Base-by-base conservation (phyloP, 2,113 vertebrate genomes). In the Barnardius zonarius region DNA sequence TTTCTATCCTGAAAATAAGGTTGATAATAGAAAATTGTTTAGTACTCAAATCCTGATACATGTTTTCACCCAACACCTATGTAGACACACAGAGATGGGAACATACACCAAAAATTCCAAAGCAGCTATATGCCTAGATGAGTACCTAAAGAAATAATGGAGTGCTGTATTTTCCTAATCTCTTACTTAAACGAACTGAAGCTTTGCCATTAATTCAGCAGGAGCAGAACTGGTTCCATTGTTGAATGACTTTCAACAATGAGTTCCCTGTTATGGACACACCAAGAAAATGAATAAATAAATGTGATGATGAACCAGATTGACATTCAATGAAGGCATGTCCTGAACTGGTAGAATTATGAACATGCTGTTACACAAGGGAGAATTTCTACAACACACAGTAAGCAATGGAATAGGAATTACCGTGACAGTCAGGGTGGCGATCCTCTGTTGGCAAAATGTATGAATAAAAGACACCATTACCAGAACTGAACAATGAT, bases 371-470 rank as follows among this genome's bases (percentile, higher is more conserved):
- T 33, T 55, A 62, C 62, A 96, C 39, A 37, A 74, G 85, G 55
- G 16, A 93, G 86, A 92, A 92, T 52, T 77, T 80, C 62, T 80
- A 97, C 76, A 94, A 83, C 35, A 8, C 84, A 94, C 79, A 95
- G 37, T 4, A 97, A 92, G 87, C 83, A 98, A 98, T 98, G 98
- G 98, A 96, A 69, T 13, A 70, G 74, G 93, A 97, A 97, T 99
- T 99, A 99, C 99, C 99, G 99, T 99, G 88, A 99, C 99, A 98
- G 99, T 99, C 97, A 99, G 98, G 97, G 99, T 99, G 96, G 99
- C 99, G 98, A 99, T 99, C 98, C 99, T 99, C 99, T 99, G 99
- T 98, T 97, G 98, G 96, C 85, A 98, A 98, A 98, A 98, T 73
- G 96, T 55, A 98, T 97, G 95, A 96, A 98, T 92, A 97, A 97